Evolutionary conservation across 2,797 vertebrate species (phyloP).

Genomic region (Euphonia xanthogaster): DNA sequence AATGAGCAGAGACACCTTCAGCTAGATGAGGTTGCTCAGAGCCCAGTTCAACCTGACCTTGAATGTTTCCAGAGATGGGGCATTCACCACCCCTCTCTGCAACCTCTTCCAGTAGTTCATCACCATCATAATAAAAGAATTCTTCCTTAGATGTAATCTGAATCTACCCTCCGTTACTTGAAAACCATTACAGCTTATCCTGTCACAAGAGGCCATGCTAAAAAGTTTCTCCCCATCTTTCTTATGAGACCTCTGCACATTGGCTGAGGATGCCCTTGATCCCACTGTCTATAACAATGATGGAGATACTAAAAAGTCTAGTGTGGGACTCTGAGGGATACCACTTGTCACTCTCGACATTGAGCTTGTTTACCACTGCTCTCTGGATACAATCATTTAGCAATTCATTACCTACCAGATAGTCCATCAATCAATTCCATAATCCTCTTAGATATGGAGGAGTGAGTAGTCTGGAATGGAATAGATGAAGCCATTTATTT

Average conservation of each 20-base stretch:
- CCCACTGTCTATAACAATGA: fast-evolving
- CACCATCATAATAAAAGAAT: not conserved
- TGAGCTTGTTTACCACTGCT: not conserved
- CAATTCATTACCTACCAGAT: not conserved
- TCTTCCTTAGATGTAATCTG: not conserved
- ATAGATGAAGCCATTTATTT: not conserved
- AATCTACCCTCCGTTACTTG: not conserved
- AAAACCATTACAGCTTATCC: not conserved
- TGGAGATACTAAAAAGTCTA: not conserved
- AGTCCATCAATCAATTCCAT: not conserved
- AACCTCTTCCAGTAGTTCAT: not conserved
- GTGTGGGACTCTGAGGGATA: not conserved
- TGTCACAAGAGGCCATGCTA: not conserved
- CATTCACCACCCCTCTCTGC: not conserved
- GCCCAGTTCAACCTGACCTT: fast-evolving
- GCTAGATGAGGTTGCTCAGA: not conserved
- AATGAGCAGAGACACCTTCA: not conserved
- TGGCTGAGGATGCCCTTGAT: not conserved
- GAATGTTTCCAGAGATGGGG: not conserved
- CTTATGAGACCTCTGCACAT: not conserved
- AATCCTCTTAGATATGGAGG: not conserved
- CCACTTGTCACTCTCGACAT: not conserved
- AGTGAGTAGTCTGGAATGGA: not conserved
- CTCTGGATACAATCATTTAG: not conserved
- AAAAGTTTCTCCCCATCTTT: not conserved